phyloP scores from a whole-genome alignment of 2,113 vertebrate species.

The Salvelinus sp. region DNA sequence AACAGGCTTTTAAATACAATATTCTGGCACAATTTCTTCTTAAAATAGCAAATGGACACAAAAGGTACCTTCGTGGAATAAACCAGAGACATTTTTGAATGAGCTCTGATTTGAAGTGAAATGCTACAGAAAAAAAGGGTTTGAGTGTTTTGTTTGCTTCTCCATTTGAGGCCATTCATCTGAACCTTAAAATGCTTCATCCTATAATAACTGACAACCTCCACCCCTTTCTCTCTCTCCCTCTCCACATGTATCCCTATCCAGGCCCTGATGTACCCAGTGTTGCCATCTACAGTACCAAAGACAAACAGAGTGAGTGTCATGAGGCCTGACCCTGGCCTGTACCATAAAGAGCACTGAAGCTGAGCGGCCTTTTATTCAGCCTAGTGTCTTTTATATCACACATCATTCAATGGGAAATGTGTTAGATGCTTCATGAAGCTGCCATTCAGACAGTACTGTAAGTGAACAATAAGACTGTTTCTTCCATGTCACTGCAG shows the following conservation, averaged over 20 bases:
- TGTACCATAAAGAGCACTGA: neutral
- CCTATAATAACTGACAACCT: neutral
- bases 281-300: conserved; percentile 83
- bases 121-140: neutral
- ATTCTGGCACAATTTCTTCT: no score
- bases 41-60: no score
- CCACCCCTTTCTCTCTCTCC: neutral
- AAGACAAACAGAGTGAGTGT: conserved; percentile 83
- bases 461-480: neutral
- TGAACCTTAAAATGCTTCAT: neutral
- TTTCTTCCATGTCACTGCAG: conserved; percentile 63
- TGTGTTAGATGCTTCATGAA: no score
- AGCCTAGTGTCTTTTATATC: neutral
- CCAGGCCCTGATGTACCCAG: conserved; percentile 87
- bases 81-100: no score
- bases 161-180: conserved; percentile 7
- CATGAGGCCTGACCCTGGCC: neutral
- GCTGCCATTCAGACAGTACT: no score
- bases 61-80: no score
- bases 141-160: conserved; percentile 25
- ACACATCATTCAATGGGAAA: neutral
- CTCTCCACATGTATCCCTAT: conserved; percentile 7
- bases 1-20: no score
- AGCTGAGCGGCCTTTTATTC: neutral
- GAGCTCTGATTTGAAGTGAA: no score